These are phyloP conservation scores for Bombylius major DNA, from an alignment of 2,888 invertebrate species.

Conservation along the genomic window DNA sequence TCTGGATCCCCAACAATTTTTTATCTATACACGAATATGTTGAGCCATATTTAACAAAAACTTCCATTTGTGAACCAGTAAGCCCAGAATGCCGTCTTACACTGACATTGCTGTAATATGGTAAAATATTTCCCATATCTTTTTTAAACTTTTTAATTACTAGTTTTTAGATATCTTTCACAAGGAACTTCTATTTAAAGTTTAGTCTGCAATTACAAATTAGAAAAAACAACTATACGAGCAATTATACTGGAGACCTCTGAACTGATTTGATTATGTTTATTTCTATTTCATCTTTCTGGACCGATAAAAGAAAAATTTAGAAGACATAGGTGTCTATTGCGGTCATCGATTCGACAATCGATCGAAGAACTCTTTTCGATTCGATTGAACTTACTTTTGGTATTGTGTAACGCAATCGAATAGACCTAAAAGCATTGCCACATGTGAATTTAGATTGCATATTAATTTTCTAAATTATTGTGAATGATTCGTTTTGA, in stretches of 20 bases:
- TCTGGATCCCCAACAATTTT: no score
- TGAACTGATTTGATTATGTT: not conserved
- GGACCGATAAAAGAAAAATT: not conserved
- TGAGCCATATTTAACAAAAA: not conserved
- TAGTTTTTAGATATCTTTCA: slow-evolving; percentile 1
- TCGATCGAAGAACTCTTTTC: no score
- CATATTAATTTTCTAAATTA: no score
- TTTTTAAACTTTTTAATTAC: not conserved
- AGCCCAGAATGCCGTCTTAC: not conserved
- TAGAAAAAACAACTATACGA: not conserved
- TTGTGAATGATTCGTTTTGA: no score
- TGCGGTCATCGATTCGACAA: no score
- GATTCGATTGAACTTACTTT: no score
- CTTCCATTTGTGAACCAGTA: not conserved
- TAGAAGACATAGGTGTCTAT: no score
- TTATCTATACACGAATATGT: no score
- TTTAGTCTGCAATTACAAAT: not conserved
- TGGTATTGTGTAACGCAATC: no score
- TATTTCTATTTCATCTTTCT: not conserved
- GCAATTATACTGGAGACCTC: slow-evolving; percentile 2
- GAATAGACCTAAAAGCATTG: no score
- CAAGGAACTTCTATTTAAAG: not conserved
- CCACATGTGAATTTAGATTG: no score
- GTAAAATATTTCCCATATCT: no score
- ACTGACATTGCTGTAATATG: not conserved